Evolutionary conservation across 2,888 invertebrate genomes (phyloP), one percentile per base, ranked within the genome.

Genomic region (Halictus quadricinctus): DNA sequence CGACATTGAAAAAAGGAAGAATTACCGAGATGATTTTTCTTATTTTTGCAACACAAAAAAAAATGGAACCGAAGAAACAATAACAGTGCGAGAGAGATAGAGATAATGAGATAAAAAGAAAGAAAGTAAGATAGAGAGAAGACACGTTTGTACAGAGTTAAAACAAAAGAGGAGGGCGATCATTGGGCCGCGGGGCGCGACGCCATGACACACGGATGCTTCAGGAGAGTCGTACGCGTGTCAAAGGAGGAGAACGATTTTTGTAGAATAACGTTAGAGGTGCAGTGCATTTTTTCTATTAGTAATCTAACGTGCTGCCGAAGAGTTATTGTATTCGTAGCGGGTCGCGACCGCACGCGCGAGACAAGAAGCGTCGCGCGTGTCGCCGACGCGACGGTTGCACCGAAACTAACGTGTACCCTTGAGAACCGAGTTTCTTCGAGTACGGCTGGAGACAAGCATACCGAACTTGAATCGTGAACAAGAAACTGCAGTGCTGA

Each of bases 261-360:
- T 74, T 58, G 77, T 86, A 88, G 84, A 87, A 64, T 78, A 77
- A 86, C 73, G 76, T 80, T 87, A 89, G 80, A 84, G 73, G 78
- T 87, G 85, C 86, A 89, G 83, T 81, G 80, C 85, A 88, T 85
- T 87, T 89, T 86, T 89, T 89, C 80, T 89, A 84, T 88, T 81
- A 86, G 76, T 88, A 84, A 87, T 80, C 82, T 25, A 81, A 84
- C 81, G 87, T 84, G 87, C 84, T 78, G 87, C 84, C 87, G 84
- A 58, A 58, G 58, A 82, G 79, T 69, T 84, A 84, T 86, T 74
- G 80, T 73, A 86, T 75, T 64, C 78, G 79, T 87, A 84, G 87
- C 80, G 73, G 77, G 81, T 77, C 70, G 76, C 72, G 80, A 66
- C 76, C 80, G 58, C 58, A n/a, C 72, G 81, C 80, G 48, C 76